Percentiles rank a stretch among this genome's conserved stretches.
Conservation (phyloP, 37 sponge, comb jelly and placozoan species). For the Aplysina aerophoba region DNA sequence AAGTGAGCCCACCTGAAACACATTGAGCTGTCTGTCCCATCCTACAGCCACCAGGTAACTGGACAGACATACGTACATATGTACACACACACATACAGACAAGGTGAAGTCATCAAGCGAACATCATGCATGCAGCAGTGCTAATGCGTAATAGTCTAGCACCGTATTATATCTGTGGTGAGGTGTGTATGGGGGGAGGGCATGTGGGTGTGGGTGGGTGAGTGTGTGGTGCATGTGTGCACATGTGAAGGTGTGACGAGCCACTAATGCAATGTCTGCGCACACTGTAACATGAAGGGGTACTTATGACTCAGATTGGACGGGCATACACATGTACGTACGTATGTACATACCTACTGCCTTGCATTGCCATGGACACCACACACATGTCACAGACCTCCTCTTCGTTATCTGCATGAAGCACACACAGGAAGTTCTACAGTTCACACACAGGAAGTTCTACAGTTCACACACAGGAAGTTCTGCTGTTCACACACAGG, state of each 20-base stretch:
- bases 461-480: background rate
- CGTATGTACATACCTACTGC: background rate
- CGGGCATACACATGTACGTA: background rate
- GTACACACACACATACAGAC: background rate
- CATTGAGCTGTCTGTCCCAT: conserved; percentile 86
- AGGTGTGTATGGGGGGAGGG: too few relatives aligned
- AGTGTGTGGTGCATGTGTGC: background rate
- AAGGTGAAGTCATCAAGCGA: too few relatives aligned
- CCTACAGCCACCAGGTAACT: conserved; percentile 91
- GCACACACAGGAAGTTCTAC: background rate
- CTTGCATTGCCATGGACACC: too few relatives aligned
- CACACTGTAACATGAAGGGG: background rate
- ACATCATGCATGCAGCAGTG: too few relatives aligned
- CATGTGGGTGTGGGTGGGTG: background rate
- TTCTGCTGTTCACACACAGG: background rate
- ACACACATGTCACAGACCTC: too few relatives aligned
- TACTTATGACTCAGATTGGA: background rate
- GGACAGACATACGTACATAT: background rate
- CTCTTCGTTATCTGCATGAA: too few relatives aligned
- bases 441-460: background rate
- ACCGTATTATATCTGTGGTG: too few relatives aligned
- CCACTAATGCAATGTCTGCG: background rate
- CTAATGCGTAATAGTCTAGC: too few relatives aligned
- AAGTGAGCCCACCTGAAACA: conserved; percentile 74
- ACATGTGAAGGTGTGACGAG: background rate